Conservation (phyloP, 2,797 vertebrate genomes). For the Esox lucius region DNA sequence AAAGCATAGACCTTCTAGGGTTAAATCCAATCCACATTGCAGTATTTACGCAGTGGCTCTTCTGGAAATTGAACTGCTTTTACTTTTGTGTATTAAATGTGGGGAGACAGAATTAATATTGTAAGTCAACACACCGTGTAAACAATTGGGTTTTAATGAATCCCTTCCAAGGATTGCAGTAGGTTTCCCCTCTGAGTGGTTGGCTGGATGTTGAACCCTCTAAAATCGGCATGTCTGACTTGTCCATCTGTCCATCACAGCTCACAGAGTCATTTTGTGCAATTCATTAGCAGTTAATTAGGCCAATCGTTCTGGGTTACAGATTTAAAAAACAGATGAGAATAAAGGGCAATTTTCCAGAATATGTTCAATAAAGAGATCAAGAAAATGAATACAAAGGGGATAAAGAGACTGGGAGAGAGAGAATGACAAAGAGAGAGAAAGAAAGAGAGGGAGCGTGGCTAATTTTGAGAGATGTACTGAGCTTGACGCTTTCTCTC, state of each 20-base stretch:
- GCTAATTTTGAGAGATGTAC: slow-evolving; percentile 14
- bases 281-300: slow-evolving; percentile 12
- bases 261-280: slow-evolving; percentile 6
- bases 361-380: background rate
- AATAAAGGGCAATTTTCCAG: background rate
- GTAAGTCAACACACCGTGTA: no score
- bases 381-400: background rate
- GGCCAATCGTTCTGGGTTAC: slow-evolving; percentile 19
- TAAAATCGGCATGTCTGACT: slow-evolving; percentile 21
- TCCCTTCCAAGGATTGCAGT: no score
- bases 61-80: no score
- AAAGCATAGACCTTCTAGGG: slow-evolving; percentile 38
- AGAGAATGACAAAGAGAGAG: background rate
- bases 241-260: slow-evolving; percentile 7
- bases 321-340: slow-evolving; percentile 1
- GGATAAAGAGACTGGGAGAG: no score
- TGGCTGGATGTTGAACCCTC: slow-evolving; percentile 29
- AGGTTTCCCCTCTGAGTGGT: slow-evolving; percentile 20
- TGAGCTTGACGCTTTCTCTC: slow-evolving; percentile 29
- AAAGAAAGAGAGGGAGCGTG: background rate
- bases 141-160: no score
- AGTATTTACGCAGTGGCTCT: background rate
- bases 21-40: no score
- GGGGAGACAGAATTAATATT: no score
- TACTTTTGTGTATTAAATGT: no score